Percentiles rank a stretch among this genome's conserved stretches.
Evolutionary conservation across 2,888 invertebrate genomes (phyloP).

Genomic region (Synanthedon vespiformis): DNA sequence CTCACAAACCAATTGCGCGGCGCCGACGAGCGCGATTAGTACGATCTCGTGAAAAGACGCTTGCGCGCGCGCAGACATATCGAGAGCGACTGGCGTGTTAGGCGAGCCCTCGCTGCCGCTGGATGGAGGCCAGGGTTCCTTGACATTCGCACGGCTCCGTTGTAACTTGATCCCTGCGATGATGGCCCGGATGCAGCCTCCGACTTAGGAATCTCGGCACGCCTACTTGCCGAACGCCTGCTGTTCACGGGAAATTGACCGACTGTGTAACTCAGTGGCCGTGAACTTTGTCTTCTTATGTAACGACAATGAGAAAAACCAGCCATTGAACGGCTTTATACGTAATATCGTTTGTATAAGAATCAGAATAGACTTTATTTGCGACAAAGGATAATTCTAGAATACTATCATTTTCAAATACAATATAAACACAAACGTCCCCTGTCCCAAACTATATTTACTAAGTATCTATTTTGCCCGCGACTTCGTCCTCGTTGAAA

Average conservation of each 20-base stretch:
- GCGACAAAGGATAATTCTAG: neutral
- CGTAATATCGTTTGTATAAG: neutral
- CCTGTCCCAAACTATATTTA: too few species aligned
- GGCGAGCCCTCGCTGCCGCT: constrained; percentile 6
- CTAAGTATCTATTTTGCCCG: too few species aligned
- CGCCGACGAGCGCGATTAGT: constrained; percentile 11
- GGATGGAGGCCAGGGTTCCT: constrained; percentile 44
- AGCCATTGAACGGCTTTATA: neutral
- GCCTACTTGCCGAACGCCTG: constrained; percentile 42
- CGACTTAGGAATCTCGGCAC: constrained; percentile 57
- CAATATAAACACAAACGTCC: too few species aligned
- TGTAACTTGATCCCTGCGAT: constrained; percentile 46
- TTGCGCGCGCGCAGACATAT: constrained; percentile 56
- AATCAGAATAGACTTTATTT: neutral
- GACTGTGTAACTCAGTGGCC: constrained; percentile 32
- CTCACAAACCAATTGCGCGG: constrained; percentile 36
- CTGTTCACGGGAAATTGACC: constrained; percentile 40
- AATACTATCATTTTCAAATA: too few species aligned
- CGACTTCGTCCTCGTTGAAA: too few species aligned
- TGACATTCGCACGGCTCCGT: constrained; percentile 63
- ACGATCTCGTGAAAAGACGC: constrained; percentile 17
- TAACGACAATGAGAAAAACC: constrained; percentile 23
- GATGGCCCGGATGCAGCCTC: constrained; percentile 66
- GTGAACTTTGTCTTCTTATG: constrained; percentile 53
- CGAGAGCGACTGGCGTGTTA: constrained; percentile 42